Evolutionary conservation across 2,888 invertebrate genomes (phyloP), one percentile per base, ranked within the genome.

Genomic region (Cosmorhoe ocellata): DNA sequence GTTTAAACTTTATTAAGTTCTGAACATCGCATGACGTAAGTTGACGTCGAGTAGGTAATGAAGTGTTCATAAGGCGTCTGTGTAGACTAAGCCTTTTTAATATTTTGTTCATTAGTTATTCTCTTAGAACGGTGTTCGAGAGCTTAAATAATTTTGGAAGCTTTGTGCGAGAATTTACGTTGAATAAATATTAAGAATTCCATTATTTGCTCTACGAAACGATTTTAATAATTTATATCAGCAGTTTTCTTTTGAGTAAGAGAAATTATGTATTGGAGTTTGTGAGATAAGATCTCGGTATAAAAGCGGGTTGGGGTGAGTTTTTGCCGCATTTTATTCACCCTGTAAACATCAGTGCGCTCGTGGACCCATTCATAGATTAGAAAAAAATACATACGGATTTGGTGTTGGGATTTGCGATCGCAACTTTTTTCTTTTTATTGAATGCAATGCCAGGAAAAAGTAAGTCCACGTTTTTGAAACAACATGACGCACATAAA

Each of bases 1-100:
- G 84, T 88, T 85, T 82, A 81, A 86, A 88, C 82, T 88, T 87
- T 82, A 84, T 82, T 81, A 84, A 86, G 84, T 87, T 85, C 74
- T 57, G 76, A 84, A 85, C 83, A 81, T 81, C 63, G 80, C 74
- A 76, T 76, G 81, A 81, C 79, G 76, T 82, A 78, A 82, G 85
- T 79, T 77, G 79, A 76, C 79, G 73, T 76, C 63, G 65, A 71
- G 74, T 79, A 69, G 65, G 70, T 79, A 81, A 83, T 79, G 74
- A 81, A 81, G 68, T 66, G 68, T 73, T 68, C 64, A 59, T 60
- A 61, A 66, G 71, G 62, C 69, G 64, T 67, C 66, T 64, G 43
- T 49, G 58, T 58, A 63, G 38, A 59, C 48, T 56, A 56, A 57
- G 58, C 63, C 63, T 71, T 62, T 67, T 71, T 63, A 58, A 68